Evolutionary conservation across 2,888 invertebrate species (phyloP).

Genomic region (Plebejus argus): DNA sequence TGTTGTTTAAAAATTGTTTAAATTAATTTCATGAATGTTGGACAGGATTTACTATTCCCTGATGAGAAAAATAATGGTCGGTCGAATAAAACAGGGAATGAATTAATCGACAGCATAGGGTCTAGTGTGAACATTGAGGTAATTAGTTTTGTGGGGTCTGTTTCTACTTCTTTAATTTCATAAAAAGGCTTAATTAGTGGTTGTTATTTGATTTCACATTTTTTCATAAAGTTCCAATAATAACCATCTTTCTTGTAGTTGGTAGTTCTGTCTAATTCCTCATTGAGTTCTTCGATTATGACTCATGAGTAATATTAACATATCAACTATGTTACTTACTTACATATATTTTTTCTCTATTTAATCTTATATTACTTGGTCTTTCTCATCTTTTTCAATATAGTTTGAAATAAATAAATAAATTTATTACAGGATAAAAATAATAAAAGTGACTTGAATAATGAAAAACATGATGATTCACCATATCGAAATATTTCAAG

Average conservation of each 20-base stretch:
- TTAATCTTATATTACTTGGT: not conserved
- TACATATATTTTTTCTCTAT: not conserved
- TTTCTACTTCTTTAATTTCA: not conserved
- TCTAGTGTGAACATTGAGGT: not conserved
- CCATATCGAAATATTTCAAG: not conserved
- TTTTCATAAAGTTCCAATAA: not conserved
- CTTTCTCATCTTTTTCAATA: not conserved
- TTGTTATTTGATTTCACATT: not conserved
- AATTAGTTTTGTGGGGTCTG: not conserved
- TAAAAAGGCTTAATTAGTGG: not conserved
- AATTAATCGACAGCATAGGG: not conserved
- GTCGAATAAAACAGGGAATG: not conserved
- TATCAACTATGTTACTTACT: no score
- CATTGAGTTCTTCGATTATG: no score
- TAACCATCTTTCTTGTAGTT: no score
- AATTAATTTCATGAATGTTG: not conserved
- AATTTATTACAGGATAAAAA: slow-evolving; percentile 1
- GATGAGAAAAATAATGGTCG: not conserved
- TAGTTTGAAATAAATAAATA: not conserved
- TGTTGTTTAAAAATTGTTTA: not conserved
- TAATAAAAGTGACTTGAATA: not conserved
- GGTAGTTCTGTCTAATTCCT: no score
- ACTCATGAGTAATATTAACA: no score
- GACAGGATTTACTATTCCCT: not conserved
- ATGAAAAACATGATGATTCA: not conserved